These are phyloP conservation scores for Eremophila alpestris DNA, from an alignment of 2,797 vertebrate species.

Conservation along the genomic window DNA sequence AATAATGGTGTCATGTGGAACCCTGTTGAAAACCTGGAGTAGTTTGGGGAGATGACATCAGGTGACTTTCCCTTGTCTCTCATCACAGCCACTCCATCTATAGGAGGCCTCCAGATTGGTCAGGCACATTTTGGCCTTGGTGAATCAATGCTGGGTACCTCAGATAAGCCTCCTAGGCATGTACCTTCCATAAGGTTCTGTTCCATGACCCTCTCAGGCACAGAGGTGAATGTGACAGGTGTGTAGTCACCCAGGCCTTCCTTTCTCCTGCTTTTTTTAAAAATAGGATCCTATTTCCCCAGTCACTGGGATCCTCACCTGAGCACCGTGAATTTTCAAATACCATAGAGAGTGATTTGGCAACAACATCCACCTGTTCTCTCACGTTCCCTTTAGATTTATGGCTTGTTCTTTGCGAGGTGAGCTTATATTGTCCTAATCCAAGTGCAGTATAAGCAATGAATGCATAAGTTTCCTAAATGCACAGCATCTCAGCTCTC, in stretches of 20 bases:
- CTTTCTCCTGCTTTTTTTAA: background rate
- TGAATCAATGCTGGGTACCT: background rate
- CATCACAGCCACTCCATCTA: fast-evolving
- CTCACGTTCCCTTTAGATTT: background rate
- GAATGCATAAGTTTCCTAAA: background rate
- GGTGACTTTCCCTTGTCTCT: background rate
- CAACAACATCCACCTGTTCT: fast-evolving
- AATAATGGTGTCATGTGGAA: background rate
- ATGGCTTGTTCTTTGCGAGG: background rate
- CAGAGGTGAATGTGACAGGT: background rate
- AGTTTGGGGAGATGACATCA: background rate
- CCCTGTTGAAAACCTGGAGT: background rate
- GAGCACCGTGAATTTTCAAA: background rate
- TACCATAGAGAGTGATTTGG: no score
- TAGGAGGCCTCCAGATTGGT: background rate
- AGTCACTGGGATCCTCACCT: background rate
- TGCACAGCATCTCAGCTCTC: background rate
- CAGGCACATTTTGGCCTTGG: no score
- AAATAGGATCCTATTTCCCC: background rate
- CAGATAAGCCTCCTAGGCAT: background rate
- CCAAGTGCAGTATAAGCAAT: background rate
- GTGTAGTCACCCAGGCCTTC: no score
- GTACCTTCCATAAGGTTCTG: background rate
- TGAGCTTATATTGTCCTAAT: background rate
- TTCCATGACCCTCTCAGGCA: background rate